Evolutionary conservation across 2,113 vertebrate genomes (phyloP), one percentile per base, ranked within the genome.

Genomic region (Noctilio leporinus): DNA sequence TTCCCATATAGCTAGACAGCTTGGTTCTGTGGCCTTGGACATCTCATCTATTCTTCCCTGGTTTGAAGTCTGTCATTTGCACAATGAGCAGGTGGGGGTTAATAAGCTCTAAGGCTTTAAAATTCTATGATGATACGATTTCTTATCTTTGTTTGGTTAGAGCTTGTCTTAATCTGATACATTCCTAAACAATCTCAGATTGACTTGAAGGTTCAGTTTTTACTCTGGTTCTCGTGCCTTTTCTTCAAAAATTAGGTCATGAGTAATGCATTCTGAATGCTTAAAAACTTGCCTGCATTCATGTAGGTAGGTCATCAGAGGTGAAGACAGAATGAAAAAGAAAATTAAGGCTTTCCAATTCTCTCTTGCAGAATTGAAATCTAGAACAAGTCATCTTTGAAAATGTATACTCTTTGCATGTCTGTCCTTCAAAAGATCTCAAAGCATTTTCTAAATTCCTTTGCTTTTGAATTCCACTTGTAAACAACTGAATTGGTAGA

Each of bases 121-220:
- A 93, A 88, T 97, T 96, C 94, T 91, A 95, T 96, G 93, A 97
- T 95, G 96, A 92, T 95, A 83, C 92, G 78, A 96, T 94, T 96
- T 95, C 86, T 97, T 97, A 97, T 95, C 95, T 97, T 97, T 97
- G 96, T 97, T 96, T 96, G 96, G 93, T 92, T 95, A 97, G 92
- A 96, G 96, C 93, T 97, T 93, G 90, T 69, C 93, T 96, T 95
- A 95, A 97, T 95, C 90, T 93, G 97, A 92, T 93, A 85, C 40
- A 95, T 93, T 96, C 92, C 95, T 89, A 59, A 97, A 85, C 82
- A 96, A 97, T 93, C 67, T 85, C 84, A 53, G 87, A 93, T 96
- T 97, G 96, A 95, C 94, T 93, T 80, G 73, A 88, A 95, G 90
- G 87, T 86, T 75, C 33, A 72, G 47, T 84, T 96, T 95, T 78